Evolutionary conservation across 2,888 invertebrate species (phyloP).

Genomic region (Caenorhabditis sp.): DNA sequence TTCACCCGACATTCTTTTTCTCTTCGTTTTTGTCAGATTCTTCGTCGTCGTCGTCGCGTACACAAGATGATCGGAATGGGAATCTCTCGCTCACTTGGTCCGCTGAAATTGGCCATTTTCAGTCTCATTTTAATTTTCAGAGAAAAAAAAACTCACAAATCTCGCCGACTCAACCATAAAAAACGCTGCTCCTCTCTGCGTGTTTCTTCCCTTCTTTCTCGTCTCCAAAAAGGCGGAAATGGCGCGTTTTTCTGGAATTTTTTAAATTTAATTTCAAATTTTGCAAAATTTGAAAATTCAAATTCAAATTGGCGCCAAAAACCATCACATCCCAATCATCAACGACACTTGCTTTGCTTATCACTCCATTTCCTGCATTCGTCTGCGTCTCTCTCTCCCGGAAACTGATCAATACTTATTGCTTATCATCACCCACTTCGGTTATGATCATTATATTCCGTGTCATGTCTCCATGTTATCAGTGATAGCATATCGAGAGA

Average conservation of each 20-base stretch:
- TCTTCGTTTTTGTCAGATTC: neutral
- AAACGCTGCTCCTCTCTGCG: neutral
- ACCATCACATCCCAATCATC: too few species aligned
- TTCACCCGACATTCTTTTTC: conserved; percentile 32
- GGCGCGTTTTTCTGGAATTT: conserved; percentile 32
- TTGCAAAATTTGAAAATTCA: conserved; percentile 2
- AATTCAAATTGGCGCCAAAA: neutral
- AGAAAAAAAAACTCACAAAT: conserved; percentile 37
- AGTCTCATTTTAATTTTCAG: neutral
- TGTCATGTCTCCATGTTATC: neutral
- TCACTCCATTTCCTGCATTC: too few species aligned
- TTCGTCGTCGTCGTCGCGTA: too few species aligned
- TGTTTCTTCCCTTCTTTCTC: conserved; percentile 23
- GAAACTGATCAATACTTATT: too few species aligned
- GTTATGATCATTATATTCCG: neutral
- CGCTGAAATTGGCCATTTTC: too few species aligned
- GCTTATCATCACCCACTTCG: neutral
- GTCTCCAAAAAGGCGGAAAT: conserved; percentile 17
- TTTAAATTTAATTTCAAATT: neutral
- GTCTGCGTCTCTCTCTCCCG: too few species aligned
- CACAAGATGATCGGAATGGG: neutral
- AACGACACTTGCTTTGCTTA: neutral
- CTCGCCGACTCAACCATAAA: conserved; percentile 42
- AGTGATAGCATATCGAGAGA: too few species aligned
- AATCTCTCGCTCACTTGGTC: conserved; percentile 16